phyloP scores from a whole-genome alignment of 2,113 vertebrate species.

The Perccottus glenii region DNA sequence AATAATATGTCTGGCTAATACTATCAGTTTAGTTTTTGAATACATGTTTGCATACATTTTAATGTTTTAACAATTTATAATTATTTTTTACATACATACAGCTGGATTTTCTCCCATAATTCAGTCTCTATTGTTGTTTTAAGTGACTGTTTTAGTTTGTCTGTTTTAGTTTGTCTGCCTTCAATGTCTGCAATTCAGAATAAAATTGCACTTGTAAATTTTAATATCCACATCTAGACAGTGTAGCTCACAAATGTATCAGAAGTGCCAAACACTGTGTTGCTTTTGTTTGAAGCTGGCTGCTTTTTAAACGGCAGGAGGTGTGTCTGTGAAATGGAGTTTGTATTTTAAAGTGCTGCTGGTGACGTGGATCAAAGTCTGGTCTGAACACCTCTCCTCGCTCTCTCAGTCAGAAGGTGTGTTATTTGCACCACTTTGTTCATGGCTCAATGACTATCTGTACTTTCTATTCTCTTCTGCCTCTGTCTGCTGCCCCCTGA shows the following conservation, averaged over 20 bases:
- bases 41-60: too few relatives aligned
- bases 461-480: not conserved
- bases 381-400: constrained; percentile 18
- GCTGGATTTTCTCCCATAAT: too few relatives aligned
- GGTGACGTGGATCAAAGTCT: not conserved
- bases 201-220: too few relatives aligned
- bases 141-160: too few relatives aligned
- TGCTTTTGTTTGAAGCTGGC: not conserved
- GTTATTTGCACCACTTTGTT: constrained; percentile 1
- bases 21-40: not conserved
- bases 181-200: too few relatives aligned
- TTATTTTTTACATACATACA: too few relatives aligned
- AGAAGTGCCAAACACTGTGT: not conserved
- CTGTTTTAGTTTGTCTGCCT: too few relatives aligned
- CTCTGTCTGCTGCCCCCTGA: constrained; percentile 15
- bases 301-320: not conserved
- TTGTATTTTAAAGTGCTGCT: not conserved
- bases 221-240: too few relatives aligned
- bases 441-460: constrained; percentile 5
- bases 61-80: too few relatives aligned
- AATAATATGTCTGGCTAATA: not conserved
- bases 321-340: not conserved
- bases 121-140: too few relatives aligned
- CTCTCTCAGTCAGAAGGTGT: not conserved
- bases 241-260: too few relatives aligned